Percentiles rank a stretch among this genome's conserved stretches.
phyloP scores from a whole-genome alignment of 2,888 invertebrate species.

The Dryocosmus kuriphilus region DNA sequence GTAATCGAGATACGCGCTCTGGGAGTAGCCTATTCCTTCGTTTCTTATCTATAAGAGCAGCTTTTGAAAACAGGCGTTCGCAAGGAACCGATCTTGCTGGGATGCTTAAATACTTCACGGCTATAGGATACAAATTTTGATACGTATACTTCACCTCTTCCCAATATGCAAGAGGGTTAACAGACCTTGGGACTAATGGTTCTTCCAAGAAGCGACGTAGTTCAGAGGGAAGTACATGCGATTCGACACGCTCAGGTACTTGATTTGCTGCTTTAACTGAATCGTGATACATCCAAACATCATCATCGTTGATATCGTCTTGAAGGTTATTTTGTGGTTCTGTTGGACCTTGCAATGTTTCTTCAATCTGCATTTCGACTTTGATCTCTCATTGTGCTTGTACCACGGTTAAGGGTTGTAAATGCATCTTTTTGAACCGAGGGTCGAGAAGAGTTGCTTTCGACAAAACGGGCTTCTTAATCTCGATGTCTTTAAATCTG shows the following conservation, averaged over 20 bases:
- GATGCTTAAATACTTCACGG: slow-evolving; percentile 30
- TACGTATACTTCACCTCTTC: not conserved
- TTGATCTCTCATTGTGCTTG: not conserved
- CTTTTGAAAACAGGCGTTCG: slow-evolving; percentile 31
- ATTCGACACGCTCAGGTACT: not conserved
- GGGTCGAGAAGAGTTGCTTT: slow-evolving; percentile 24
- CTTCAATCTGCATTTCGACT: not conserved
- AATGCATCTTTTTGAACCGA: slow-evolving; percentile 15
- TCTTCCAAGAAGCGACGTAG: slow-evolving; percentile 5
- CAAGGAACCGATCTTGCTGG: slow-evolving; percentile 36
- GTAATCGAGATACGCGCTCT: not conserved
- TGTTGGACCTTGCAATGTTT: not conserved
- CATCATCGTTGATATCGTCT: not conserved
- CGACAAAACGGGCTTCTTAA: not conserved
- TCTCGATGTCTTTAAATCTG: not conserved
- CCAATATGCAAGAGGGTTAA: slow-evolving; percentile 36
- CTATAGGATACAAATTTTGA: slow-evolving; percentile 14
- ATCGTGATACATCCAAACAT: not conserved
- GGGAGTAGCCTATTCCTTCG: not conserved
- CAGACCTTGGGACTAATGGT: slow-evolving; percentile 2
- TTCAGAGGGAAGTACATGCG: not conserved
- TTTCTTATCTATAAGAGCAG: not conserved
- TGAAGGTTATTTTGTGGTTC: not conserved
- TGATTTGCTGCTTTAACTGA: not conserved
- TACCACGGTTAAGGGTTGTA: not conserved